Evolutionary conservation across 2,113 vertebrate species (phyloP).

Genomic region (Dinomys branickii): DNA sequence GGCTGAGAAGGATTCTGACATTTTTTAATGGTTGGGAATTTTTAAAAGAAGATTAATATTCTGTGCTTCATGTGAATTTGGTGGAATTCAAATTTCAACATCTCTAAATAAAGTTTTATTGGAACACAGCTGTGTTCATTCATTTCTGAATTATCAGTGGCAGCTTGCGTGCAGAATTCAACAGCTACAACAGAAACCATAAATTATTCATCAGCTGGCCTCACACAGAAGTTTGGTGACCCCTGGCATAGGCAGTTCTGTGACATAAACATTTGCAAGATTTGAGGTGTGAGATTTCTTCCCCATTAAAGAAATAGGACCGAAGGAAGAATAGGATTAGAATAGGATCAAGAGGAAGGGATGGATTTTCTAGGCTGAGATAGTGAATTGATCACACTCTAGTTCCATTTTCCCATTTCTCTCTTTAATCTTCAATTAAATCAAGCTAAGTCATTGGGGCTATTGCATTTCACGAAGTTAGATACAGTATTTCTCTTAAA

Average conservation of each 20-base stretch:
- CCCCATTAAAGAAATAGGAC: not conserved
- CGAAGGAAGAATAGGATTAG: not conserved
- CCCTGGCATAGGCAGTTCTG: not conserved
- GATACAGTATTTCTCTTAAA: not conserved
- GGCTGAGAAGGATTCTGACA: not conserved
- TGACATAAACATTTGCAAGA: not conserved
- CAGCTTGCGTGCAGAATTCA: not conserved
- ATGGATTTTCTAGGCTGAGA: not conserved
- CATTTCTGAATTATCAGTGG: not conserved
- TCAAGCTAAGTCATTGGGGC: not conserved
- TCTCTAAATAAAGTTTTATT: not conserved
- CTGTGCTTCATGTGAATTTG: not conserved
- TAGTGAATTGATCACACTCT: not conserved
- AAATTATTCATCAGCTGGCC: not conserved
- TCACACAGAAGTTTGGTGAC: not conserved
- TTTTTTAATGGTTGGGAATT: not conserved
- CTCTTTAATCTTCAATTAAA: slow-evolving; percentile 1
- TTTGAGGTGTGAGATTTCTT: not conserved
- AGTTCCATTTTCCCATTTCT: not conserved
- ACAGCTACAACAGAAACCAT: not conserved
- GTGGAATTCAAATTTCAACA: not conserved
- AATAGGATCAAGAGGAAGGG: not conserved
- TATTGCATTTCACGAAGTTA: not conserved
- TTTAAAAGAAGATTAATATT: not conserved
- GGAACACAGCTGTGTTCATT: not conserved